phyloP scores from a whole-genome alignment of 2,797 vertebrate genomes.

The Gambelia wislizenii region DNA sequence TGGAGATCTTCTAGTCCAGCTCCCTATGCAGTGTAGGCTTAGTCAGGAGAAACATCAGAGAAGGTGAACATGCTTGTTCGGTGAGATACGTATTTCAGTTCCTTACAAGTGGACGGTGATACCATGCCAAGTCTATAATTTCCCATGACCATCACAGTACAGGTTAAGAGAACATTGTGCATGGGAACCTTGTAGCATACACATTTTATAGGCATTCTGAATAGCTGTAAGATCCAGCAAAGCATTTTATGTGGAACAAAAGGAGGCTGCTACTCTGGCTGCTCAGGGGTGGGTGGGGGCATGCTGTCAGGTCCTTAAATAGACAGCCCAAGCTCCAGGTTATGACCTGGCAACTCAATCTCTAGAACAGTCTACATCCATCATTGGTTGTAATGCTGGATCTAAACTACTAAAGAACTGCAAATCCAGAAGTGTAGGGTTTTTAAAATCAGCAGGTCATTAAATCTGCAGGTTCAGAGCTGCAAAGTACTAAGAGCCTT shows the following conservation, averaged over 20 bases:
- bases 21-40: too few species aligned
- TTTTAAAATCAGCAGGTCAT: constrained; percentile 41
- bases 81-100: neutral
- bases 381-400: neutral
- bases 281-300: too few species aligned
- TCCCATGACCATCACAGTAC: neutral
- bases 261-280: neutral
- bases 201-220: neutral
- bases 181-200: neutral
- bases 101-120: neutral
- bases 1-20: too few species aligned
- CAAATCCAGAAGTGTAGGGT: neutral
- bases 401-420: neutral
- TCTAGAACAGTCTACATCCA: neutral
- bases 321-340: neutral
- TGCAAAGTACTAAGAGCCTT: constrained; percentile 34
- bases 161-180: neutral
- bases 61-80: too few species aligned
- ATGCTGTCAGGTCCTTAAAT: neutral
- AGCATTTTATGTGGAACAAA: neutral
- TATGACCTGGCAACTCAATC: constrained; percentile 5
- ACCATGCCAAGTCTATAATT: neutral
- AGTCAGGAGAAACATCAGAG: too few species aligned
- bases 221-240: neutral
- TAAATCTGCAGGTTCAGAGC: constrained; percentile 62